Conservation (phyloP, 1,140 invertebrate genomes). For the Magallana angulata region DNA sequence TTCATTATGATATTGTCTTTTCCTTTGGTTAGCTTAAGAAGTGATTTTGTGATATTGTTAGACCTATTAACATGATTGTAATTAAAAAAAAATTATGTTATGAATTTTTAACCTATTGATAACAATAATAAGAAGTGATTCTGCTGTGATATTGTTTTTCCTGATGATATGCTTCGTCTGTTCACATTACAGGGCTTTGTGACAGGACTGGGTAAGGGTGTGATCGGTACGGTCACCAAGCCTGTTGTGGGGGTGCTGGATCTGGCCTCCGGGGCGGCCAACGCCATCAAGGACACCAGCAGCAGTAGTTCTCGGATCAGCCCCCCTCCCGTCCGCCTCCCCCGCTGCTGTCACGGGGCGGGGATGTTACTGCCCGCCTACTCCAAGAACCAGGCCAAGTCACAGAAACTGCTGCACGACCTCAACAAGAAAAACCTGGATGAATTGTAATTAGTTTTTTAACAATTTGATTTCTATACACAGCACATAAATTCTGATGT, state of each 20-base stretch:
- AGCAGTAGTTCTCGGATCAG: constrained; percentile 79
- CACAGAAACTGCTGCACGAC: constrained; percentile 90
- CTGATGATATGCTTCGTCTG: neutral
- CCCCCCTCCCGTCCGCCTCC: constrained; percentile 85
- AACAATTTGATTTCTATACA: too few species aligned
- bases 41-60: too few species aligned
- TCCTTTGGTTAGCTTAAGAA: too few species aligned
- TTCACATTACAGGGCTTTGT: constrained; percentile 86
- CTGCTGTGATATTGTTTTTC: neutral
- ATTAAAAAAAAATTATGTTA: too few species aligned
- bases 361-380: constrained; percentile 91
- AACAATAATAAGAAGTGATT: too few species aligned
- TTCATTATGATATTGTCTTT: too few species aligned
- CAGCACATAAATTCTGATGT: too few species aligned
- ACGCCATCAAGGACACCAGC: constrained; percentile 93
- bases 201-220: constrained; percentile 94
- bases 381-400: constrained; percentile 87
- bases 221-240: constrained; percentile 97
- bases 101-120: too few species aligned
- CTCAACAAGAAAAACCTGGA: constrained; percentile 88
- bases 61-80: too few species aligned
- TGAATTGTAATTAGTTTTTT: constrained; percentile 83
- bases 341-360: constrained; percentile 89
- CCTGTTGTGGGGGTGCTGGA: constrained; percentile 97
- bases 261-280: constrained; percentile 94